These are phyloP conservation scores for Stegophylla sp. DNA, from an alignment of 2,888 invertebrate species.

Conservation along the genomic window DNA sequence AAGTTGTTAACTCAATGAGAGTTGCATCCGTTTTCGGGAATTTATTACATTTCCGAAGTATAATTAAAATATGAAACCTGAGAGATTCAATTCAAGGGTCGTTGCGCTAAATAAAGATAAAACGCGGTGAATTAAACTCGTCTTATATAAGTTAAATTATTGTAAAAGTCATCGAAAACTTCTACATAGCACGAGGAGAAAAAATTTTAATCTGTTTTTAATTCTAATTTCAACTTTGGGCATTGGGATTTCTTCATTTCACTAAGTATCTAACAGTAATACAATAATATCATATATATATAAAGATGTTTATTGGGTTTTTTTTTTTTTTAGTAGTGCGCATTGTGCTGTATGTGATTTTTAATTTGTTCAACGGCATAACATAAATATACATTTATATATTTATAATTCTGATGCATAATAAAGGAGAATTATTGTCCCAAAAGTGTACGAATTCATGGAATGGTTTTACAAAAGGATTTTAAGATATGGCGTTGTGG, in stretches of 20 bases:
- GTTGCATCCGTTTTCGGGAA: too few relatives aligned
- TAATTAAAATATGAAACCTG: too few relatives aligned
- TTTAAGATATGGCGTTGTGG: not conserved
- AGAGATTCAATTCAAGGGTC: not conserved
- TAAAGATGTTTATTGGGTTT: not conserved
- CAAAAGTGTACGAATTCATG: not conserved
- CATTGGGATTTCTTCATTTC: not conserved
- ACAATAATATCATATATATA: too few relatives aligned
- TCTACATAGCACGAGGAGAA: too few relatives aligned
- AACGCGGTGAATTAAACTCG: not conserved
- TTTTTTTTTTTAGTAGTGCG: not conserved
- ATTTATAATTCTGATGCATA: not conserved
- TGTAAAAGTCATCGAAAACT: too few relatives aligned
- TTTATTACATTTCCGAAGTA: too few relatives aligned
- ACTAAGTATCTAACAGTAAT: not conserved
- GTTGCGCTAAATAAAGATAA: not conserved
- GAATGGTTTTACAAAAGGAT: constrained; percentile 7
- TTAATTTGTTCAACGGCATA: constrained; percentile 12
- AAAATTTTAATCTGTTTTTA: not conserved
- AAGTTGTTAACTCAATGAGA: not conserved
- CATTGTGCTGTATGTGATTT: not conserved
- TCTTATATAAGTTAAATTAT: too few relatives aligned
- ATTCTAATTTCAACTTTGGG: not conserved
- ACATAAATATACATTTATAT: not conserved
- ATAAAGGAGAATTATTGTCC: not conserved